Conservation (phyloP, 1,140 invertebrate species). For the Helicoverpa armigera region DNA sequence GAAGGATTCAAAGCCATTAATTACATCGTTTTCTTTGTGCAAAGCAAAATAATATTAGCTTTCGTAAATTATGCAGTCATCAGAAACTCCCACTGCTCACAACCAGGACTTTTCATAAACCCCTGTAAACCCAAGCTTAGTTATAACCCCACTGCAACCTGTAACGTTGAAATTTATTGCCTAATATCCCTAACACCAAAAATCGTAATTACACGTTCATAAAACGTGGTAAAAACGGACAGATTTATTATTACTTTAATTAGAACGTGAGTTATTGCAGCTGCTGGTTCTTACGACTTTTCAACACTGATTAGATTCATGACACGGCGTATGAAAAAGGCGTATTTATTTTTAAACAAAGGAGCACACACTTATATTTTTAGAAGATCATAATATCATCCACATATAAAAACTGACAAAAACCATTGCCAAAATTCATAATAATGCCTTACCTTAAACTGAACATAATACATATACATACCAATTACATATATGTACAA, state of each 20-base stretch:
- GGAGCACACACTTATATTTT: background rate
- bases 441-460: too few relatives aligned
- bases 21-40: background rate
- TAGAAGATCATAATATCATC: background rate
- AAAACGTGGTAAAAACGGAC: conserved; percentile 45
- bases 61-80: conserved; percentile 59
- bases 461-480: too few relatives aligned
- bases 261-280: conserved; percentile 36
- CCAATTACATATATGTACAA: too few relatives aligned
- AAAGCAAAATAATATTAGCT: conserved; percentile 16
- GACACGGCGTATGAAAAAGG: background rate
- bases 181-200: conserved; percentile 48
- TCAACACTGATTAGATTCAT: background rate
- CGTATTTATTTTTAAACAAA: background rate
- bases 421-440: background rate
- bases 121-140: conserved; percentile 34
- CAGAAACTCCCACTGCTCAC: conserved; percentile 46
- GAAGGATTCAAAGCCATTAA: too few relatives aligned
- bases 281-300: background rate
- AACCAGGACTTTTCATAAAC: conserved; percentile 34
- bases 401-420: background rate
- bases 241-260: conserved; percentile 50
- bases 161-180: conserved; percentile 56
- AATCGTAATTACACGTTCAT: conserved; percentile 55
- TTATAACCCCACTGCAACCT: conserved; percentile 36